Percentiles rank a stretch among this genome's conserved stretches.
Conservation (phyloP, 1,140 invertebrate species). For the Tetramorium alpestre region DNA sequence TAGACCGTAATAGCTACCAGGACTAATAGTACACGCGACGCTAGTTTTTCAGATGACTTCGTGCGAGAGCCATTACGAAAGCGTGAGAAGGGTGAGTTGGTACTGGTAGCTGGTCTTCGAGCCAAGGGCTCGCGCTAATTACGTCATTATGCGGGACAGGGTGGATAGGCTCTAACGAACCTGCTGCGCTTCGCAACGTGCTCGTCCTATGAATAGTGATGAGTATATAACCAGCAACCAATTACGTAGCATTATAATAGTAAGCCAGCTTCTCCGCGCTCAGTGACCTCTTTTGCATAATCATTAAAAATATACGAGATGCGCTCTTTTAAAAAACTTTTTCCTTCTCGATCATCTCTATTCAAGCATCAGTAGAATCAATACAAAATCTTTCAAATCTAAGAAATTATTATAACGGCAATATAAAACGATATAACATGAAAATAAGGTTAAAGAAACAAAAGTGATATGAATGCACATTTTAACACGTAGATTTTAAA, state of each 20-base stretch:
- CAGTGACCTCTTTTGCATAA: conserved; percentile 66
- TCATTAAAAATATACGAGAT: conserved; percentile 70
- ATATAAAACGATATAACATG: background rate
- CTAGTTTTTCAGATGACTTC: conserved; percentile 72
- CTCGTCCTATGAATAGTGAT: conserved; percentile 83
- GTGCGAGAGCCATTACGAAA: conserved; percentile 74
- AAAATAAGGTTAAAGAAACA: background rate
- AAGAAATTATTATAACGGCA: background rate
- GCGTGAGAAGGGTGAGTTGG: conserved; percentile 74
- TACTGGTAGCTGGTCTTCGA: conserved; percentile 69
- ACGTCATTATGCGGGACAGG: conserved; percentile 81
- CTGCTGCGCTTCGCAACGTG: conserved; percentile 69
- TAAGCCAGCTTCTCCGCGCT: conserved; percentile 39
- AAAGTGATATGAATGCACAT: background rate
- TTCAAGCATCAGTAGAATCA: background rate
- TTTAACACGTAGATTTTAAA: background rate
- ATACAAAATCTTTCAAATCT: background rate
- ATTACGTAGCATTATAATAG: conserved; percentile 77
- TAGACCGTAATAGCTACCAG: conserved; percentile 63
- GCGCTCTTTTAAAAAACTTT: background rate
- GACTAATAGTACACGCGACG: conserved; percentile 73
- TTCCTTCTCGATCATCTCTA: background rate
- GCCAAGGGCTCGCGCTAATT: conserved; percentile 78
- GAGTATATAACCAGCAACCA: conserved; percentile 79
- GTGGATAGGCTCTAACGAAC: conserved; percentile 78